These are phyloP conservation scores for Stichopus horrens DNA, from an alignment of 53 echinoderm and acorn worm genomes.

Conservation along the genomic window DNA sequence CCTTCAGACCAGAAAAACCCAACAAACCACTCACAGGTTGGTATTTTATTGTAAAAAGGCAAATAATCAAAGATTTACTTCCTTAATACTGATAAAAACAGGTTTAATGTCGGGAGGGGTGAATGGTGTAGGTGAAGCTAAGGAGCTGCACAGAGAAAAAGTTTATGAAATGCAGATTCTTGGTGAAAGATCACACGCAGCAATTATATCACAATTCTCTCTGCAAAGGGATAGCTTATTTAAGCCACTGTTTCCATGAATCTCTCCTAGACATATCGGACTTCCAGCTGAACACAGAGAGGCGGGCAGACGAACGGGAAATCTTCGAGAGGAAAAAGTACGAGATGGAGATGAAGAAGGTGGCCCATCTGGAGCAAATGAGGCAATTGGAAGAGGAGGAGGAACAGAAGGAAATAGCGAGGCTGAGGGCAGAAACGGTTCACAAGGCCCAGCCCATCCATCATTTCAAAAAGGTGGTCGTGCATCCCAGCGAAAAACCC, in stretches of 20 bases:
- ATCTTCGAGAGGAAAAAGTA: constrained; percentile 65
- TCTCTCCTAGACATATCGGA: constrained; percentile 56
- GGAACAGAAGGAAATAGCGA: constrained; percentile 54
- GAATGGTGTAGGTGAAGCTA: too few relatives aligned
- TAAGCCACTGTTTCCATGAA: not conserved
- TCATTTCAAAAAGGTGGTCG: constrained; percentile 68
- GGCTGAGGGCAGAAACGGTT: constrained; percentile 61
- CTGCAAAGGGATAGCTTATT: too few relatives aligned
- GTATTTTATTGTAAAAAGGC: not conserved
- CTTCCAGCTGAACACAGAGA: constrained; percentile 86
- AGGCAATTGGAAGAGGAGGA: constrained; percentile 65
- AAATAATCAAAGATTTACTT: too few relatives aligned
- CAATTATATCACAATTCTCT: too few relatives aligned
- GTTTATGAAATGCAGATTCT: too few relatives aligned
- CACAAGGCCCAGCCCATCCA: constrained; percentile 76
- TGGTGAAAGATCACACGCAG: too few relatives aligned
- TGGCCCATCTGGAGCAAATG: constrained; percentile 27
- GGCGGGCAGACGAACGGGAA: constrained; percentile 72
- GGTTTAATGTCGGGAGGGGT: too few relatives aligned
- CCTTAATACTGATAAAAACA: too few relatives aligned
- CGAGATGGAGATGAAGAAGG: constrained; percentile 59
- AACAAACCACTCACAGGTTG: constrained; percentile 91
- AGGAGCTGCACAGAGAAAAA: too few relatives aligned
- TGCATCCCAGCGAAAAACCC: constrained; percentile 69
- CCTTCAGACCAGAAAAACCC: constrained; percentile 80